Conservation (phyloP, 1,140 invertebrate species). For the Zaprionus nigranus region DNA sequence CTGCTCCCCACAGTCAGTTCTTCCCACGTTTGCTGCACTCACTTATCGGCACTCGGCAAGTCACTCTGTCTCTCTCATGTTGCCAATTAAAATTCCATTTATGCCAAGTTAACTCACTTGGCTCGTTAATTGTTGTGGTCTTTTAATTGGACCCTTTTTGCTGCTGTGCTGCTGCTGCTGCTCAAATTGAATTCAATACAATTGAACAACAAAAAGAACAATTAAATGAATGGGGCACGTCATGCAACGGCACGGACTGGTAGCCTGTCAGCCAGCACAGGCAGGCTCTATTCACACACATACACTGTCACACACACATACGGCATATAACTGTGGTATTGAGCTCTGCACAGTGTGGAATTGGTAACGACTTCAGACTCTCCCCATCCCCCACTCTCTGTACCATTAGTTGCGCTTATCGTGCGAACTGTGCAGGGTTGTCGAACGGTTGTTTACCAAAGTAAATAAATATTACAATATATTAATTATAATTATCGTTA, state of each 20-base stretch:
- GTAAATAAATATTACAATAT: too few species aligned
- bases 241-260: slow-evolving; percentile 20
- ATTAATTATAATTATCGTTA: too few species aligned
- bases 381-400: slow-evolving; percentile 21
- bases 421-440: slow-evolving; percentile 21
- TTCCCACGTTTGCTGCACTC: slow-evolving; percentile 35
- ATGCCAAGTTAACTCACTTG: slow-evolving; percentile 84
- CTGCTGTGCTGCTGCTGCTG: slow-evolving; percentile 31
- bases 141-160: slow-evolving; percentile 84
- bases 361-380: slow-evolving; percentile 1
- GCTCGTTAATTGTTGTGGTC: slow-evolving; percentile 84
- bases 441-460: neutral
- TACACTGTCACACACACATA: slow-evolving; percentile 32
- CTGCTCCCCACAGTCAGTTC: neutral
- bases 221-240: slow-evolving; percentile 63
- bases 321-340: slow-evolving; percentile 33
- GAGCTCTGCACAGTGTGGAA: slow-evolving; percentile 9
- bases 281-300: slow-evolving; percentile 39
- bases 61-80: slow-evolving; percentile 73
- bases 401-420: slow-evolving; percentile 57
- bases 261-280: slow-evolving; percentile 7
- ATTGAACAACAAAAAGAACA: slow-evolving; percentile 65
- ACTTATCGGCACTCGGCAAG: slow-evolving; percentile 77
- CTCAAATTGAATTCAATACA: slow-evolving; percentile 78
- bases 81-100: slow-evolving; percentile 84